Evolutionary conservation across 2,888 invertebrate genomes (phyloP), one percentile per base, ranked within the genome.

Genomic region (Catocala sponsa): DNA sequence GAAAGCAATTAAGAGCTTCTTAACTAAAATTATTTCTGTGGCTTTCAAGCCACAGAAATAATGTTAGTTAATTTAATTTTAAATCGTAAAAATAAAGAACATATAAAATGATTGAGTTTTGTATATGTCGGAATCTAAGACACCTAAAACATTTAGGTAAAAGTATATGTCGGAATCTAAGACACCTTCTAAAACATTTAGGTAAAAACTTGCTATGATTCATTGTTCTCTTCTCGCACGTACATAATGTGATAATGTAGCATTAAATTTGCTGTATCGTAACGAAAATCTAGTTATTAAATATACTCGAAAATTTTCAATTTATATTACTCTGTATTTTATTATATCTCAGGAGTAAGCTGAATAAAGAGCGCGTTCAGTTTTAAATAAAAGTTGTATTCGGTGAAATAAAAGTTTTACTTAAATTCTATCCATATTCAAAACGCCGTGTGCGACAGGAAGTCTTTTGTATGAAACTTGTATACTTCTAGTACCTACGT

Each of bases 211-310:
- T n/a, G n/a, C n/a, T n/a, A n/a, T n/a, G n/a, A n/a, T n/a, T n/a
- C n/a, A 11, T 42, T 9, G 35, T 38, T 38, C 42, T 42, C 42
- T 42, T 10, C 42, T 42, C 35, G 35, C 35, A 5, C 7, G 35
- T 9, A 38, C 15, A 7, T 46, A 46, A 46, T 46, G 25, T 15
- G 25, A 46, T 46, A 46, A 46, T 46, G 46, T 46, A 46, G 7
- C 46, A 4, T 9, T 13, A 44, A 44, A 44, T 44, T 9, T 42
- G n/a, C 42, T 11, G 38, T 42, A 11, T 42, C 42, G 42, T 42
- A 42, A 42, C 42, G 42, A 42, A 25, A 25, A 25, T 42, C 42
- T 42, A 42, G 11, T 42, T 44, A 44, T 44, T 44, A 44, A 44
- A 12, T 12, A 44, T 6, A 6, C 9, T 9, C 15, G 46, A 46